phyloP scores from a whole-genome alignment of 2,797 vertebrate genomes.

The Lagocephalus sceleratus region DNA sequence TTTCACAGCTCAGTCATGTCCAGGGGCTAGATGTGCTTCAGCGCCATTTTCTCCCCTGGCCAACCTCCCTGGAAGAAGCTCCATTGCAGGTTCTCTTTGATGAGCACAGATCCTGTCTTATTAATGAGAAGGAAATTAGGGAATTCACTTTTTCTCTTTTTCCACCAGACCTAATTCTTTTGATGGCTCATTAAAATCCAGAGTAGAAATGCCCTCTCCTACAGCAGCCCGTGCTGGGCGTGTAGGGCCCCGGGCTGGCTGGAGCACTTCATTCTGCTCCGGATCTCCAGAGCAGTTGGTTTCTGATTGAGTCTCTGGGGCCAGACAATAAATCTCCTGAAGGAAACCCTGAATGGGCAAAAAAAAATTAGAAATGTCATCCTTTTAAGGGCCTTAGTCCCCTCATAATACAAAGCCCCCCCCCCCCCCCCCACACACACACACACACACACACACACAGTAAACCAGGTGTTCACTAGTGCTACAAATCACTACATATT shows the following conservation, averaged over 20 bases:
- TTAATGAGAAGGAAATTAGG: not conserved
- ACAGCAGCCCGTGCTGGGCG: not conserved
- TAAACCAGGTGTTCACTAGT: not conserved
- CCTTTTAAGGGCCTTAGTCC: no score
- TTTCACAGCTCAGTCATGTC: not conserved
- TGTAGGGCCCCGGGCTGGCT: not conserved
- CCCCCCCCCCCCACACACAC: no score
- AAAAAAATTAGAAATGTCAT: no score
- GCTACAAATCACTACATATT: not conserved
- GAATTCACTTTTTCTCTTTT: not conserved
- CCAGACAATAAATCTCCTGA: not conserved
- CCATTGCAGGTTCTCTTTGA: not conserved
- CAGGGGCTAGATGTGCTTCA: not conserved
- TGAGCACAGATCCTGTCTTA: not conserved
- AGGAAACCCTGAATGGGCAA: not conserved
- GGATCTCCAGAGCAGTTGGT: not conserved
- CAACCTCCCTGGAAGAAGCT: not conserved
- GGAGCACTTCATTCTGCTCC: not conserved
- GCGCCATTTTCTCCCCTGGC: not conserved
- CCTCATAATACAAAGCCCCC: not conserved
- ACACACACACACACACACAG: not conserved
- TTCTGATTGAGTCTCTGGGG: not conserved
- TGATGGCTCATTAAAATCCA: constrained; percentile 1
- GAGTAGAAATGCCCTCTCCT: not conserved
- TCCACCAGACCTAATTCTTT: not conserved